A percentile compares a stretch with the other conserved stretches of the same genome.
These are phyloP conservation scores for Oppia nitens DNA, from an alignment of 1,140 invertebrate genomes.

Conservation along the genomic window DNA sequence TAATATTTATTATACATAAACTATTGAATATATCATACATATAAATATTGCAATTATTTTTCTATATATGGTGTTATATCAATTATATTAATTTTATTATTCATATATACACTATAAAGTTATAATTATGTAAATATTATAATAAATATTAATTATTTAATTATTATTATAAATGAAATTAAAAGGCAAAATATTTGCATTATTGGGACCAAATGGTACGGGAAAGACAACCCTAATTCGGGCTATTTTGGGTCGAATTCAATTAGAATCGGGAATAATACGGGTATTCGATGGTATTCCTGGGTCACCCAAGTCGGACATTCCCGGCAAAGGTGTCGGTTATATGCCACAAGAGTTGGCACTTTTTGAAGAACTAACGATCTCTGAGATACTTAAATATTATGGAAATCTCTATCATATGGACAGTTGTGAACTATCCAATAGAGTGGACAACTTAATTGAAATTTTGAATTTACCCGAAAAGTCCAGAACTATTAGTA, in stretches of 20 bases:
- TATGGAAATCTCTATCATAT: constrained; percentile 29
- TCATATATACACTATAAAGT: too few relatives aligned
- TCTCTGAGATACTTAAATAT: constrained; percentile 28
- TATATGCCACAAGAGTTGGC: constrained; percentile 33
- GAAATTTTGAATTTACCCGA: constrained; percentile 69
- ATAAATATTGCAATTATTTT: too few relatives aligned
- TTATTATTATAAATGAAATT: too few relatives aligned
- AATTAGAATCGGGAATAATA: constrained; percentile 13
- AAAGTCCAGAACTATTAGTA: constrained; percentile 17
- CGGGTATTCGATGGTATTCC: constrained; percentile 12
- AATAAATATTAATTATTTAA: too few relatives aligned
- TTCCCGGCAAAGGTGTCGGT: constrained; percentile 29
- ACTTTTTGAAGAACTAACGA: constrained; percentile 28
- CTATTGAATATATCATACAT: too few relatives aligned
- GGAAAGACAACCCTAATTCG: not conserved
- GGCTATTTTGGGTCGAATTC: constrained; percentile 18
- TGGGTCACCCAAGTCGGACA: not conserved
- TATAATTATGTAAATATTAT: too few relatives aligned
- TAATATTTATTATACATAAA: too few relatives aligned
- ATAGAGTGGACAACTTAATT: constrained; percentile 61
- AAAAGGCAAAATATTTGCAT: too few relatives aligned
- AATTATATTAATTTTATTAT: too few relatives aligned
- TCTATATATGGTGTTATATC: too few relatives aligned
- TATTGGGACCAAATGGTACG: too few relatives aligned
- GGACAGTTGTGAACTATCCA: constrained; percentile 15